Evolutionary conservation across 2,888 invertebrate species (phyloP), one percentile per base, ranked within the genome.

Genomic region (Pegoplata infirma): DNA sequence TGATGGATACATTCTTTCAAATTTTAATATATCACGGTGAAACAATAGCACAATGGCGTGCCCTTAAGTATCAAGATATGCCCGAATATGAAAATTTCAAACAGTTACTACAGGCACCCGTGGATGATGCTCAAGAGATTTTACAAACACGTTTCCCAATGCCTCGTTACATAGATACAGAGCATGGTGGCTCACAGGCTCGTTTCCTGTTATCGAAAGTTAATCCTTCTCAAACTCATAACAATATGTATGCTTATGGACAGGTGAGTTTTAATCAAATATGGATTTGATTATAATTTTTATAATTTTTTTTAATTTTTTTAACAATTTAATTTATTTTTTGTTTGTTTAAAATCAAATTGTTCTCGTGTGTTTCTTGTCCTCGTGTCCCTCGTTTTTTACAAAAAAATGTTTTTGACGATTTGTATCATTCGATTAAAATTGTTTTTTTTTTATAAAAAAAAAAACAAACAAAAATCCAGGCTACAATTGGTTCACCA

Each of bases 1-100:
- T 99, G 67, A 98, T 99, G 98, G 99, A 99, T 90, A 99, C 99
- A 0, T 99, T 99, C 92, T 99, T 99, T 94, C 99, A 99, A 91
- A 98, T 99, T 86, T 93, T 99, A 71, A 99, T 99, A 86, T 99
- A 98, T 90, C 98, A 98, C 86, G 99, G 99, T 88, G 98, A 98
- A 93, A 98, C 98, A 7, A 98, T 99, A 87, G 98, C 97, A 1
- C 97, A 97, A 84, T 99, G 99, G 99, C 93, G 97, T 76, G 96
- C 95, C 19, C 93, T 96, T 17, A 96, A 97, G 83, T 99, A 99
- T 90, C 98, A 99, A 88, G 97, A 98, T 84, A 94, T 97, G 93
- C 95, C 98, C 0, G 98, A 99, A 89, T 99, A 99, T 89, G 98
- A 97, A 88, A 97, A 98, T 89, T 98, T 99, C 91, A 96, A 96